phyloP scores from a whole-genome alignment of 2,113 vertebrate species.

The Sciurus niger region DNA sequence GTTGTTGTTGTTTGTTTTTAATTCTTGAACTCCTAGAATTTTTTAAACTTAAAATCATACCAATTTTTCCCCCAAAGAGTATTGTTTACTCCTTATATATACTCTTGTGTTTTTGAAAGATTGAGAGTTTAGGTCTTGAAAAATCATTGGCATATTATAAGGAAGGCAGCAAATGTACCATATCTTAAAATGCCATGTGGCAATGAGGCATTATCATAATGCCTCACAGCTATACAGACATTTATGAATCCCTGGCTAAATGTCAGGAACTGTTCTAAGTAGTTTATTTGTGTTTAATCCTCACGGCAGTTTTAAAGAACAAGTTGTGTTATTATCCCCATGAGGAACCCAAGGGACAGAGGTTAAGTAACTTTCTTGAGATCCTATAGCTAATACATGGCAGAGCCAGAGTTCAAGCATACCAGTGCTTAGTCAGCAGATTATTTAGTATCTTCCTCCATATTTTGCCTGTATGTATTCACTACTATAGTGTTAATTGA shows the following conservation, averaged over 20 bases:
- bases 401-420: not conserved
- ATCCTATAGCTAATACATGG: not conserved
- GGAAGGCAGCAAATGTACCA: not conserved
- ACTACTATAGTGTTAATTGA: not conserved
- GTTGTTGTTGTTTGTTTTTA: not conserved
- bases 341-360: not conserved
- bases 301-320: not conserved
- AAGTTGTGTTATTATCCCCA: not conserved
- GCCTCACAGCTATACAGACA: not conserved
- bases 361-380: not conserved
- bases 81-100: not conserved
- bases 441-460: not conserved
- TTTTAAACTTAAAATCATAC: not conserved
- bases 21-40: constrained; percentile 44
- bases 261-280: not conserved
- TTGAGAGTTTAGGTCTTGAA: constrained; percentile 9
- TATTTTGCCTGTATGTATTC: not conserved
- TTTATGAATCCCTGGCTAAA: not conserved
- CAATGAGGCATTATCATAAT: not conserved
- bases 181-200: not conserved
- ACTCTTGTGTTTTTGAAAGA: constrained; percentile 21
- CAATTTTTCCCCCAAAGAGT: not conserved
- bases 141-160: not conserved
- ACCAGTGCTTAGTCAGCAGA: not conserved
- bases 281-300: not conserved